Base-by-base conservation (phyloP, 2,888 invertebrate genomes). In the Oligia latruncula region DNA sequence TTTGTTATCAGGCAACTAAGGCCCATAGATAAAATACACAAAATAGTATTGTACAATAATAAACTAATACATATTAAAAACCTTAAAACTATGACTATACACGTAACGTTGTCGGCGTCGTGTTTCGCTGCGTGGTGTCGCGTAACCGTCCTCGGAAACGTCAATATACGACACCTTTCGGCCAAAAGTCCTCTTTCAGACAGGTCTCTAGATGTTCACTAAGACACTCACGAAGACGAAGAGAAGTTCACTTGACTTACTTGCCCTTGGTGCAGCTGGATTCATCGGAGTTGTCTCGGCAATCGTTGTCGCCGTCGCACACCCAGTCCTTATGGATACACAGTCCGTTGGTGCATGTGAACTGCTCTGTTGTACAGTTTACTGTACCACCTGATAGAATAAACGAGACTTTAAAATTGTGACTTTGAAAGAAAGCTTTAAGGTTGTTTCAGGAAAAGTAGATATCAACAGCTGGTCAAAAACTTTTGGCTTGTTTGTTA, bases 261-360 rank as follows among this genome's bases (percentile, higher is more conserved):
- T 97, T 97, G 82, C 96, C 96, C 91, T 97, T 97, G 40, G 98
- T 98, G 93, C 98, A 98, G 95, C 98, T 98, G 40, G 96, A 92
- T 93, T 98, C 98, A 90, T 98, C 98, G 0, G 98, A 98, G 91
- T 97, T 98, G 91, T 98, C 98, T 74, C 98, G 98, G 91, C 98
- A 98, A 92, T 98, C 98, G 92, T 98, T 98, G 91, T 98, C 98
- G 0, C 98, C 98, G 82, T 98, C 98, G 92, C 98, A 98, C 9
- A 98, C 95, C 98, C 98, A 98, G 35, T 97, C 97, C 84, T 97
- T 97, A 79, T 98, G 98, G 84, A 98, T 98, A 93, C 98, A 98
- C 67, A 98, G 97, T 0, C 98, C 98, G 92, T 98, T 98, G 60
- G 97, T 96, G 92, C 98, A 98, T 89, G 98, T 97, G 91, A 98